Evolutionary conservation across 2,797 vertebrate genomes (phyloP), one percentile per base, ranked within the genome.

Genomic region (Sebastiscus tertius): DNA sequence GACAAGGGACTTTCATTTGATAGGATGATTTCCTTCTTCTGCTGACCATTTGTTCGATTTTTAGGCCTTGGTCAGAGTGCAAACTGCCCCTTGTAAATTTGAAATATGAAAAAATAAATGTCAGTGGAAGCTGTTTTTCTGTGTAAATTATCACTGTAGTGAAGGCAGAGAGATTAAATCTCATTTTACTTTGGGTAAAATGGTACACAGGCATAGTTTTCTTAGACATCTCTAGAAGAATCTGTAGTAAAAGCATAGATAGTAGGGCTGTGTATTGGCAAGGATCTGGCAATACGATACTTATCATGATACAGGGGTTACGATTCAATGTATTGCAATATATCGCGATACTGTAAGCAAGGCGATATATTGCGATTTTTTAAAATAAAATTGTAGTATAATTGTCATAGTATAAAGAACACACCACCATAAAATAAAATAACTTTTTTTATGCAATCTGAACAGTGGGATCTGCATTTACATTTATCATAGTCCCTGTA

Each of bases 11-110:
- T 34, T 70, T 75, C 18, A 66, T 63, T 67, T 77, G 3, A 77
- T 33, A 9, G 22, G 55, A 82, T 67, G 26, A 68, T 66, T 49
- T 77, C 1, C 4, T 61, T 64, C 54, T 31, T 63, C 36, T 71
- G 4, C 64, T 33, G 56, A 46, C 39, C 61, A 65, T 61, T 65
- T 79, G 4, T 72, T 79, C 71, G 76, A 89, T 82, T 86, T 81
- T 54, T 4, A 52, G 67, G 20, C 9, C 27, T 6, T 34, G 27
- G 42, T 29, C 29, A 34, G n/a, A 29, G 16, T 16, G 24, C 12
- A 46, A 16, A 20, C 4, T 27, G 36, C 22, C 12, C 39, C 20
- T 13, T 62, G 31, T 36, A 52, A n/a, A 55, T 60, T 18, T 36
- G 6, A 52, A 42, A 68, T 34, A 77, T 46, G 2, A 72, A 34